Evolutionary conservation across 2,797 vertebrate species (phyloP), one percentile per base, ranked within the genome.

Genomic region (Thaleichthys pacificus): DNA sequence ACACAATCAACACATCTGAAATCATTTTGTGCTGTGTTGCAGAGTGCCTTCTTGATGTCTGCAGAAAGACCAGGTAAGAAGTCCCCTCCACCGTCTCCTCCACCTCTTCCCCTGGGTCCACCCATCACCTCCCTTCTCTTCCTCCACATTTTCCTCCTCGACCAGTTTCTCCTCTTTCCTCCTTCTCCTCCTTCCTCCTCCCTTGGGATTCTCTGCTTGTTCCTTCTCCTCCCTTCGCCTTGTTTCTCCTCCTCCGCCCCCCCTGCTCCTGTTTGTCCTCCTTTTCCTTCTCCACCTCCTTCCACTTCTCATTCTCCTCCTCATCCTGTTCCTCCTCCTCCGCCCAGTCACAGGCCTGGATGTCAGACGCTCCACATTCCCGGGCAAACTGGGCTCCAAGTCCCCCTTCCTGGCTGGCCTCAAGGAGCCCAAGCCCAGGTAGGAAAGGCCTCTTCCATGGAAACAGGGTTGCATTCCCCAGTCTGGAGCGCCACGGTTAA

Each of bases 391-490:
- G 0, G 30, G 62, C 60, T 6, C 63, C 28, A 92, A 90, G 68
- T 89, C 86, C 0, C 57, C 69, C 68, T 72, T 86, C 7, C 86
- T 80, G 4, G 15, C 61, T 0, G 66, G 65, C 70, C 61, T 80
- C 32, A 91, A 87, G 74, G 89, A 93, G 57, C 47, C 60, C 14
- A 91, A 89, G 77, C 56, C 68, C 57, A 88, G 87, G 92, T 91
- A 78, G 73, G 76, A 65, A 4, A 2, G 28, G 7, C 3, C 3
- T 28, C 3, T 2, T 28, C n/a, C n/a, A 22, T 21, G 22, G 7
- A 11, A 42, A 42, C 38, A 42, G 9, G 21, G n/a, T 21, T 17
- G 14, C 51, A 54, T 17, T 15, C 30, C 49, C 60, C 60, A 5
- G 30, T 19, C 57, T 0, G n/a, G n/a, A 56, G 60, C n/a, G 21